These are phyloP conservation scores for Bradysia coprophila DNA, from an alignment of 1,140 invertebrate genomes.

Conservation along the genomic window DNA sequence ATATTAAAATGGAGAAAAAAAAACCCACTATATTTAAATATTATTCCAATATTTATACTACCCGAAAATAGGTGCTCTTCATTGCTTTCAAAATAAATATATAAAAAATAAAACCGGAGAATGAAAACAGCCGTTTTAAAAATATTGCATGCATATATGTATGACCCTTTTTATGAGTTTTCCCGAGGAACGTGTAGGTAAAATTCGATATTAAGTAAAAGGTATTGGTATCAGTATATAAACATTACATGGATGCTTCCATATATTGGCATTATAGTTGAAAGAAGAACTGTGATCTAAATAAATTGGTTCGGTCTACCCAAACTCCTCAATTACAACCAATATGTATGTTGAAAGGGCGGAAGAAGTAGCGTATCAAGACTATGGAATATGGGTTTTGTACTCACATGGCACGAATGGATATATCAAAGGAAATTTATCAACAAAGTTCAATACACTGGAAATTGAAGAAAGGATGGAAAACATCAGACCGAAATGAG, in stretches of 20 bases:
- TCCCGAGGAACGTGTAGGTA: not conserved
- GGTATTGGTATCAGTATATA: too few relatives aligned
- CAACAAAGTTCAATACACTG: not conserved
- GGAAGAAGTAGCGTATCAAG: not conserved
- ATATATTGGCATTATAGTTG: not conserved
- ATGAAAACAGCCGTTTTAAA: constrained; percentile 2
- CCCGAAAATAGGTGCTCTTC: not conserved
- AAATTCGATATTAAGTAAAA: not conserved
- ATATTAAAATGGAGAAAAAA: too few relatives aligned
- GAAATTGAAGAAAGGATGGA: too few relatives aligned
- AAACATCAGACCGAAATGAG: too few relatives aligned
- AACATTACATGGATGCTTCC: too few relatives aligned
- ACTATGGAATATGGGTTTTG: too few relatives aligned
- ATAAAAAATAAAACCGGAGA: not conserved
- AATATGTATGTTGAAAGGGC: not conserved
- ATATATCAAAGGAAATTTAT: not conserved
- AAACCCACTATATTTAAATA: not conserved
- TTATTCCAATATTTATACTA: constrained; percentile 3
- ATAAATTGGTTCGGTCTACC: not conserved
- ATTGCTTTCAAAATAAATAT: not conserved
- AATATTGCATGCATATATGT: constrained; percentile 3
- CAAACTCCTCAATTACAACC: not conserved
- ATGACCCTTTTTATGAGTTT: constrained; percentile 3
- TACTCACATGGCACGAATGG: too few relatives aligned
- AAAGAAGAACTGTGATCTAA: not conserved